These are phyloP conservation scores for Lasiurus borealis DNA, from an alignment of 2,113 vertebrate genomes.

Conservation along the genomic window DNA sequence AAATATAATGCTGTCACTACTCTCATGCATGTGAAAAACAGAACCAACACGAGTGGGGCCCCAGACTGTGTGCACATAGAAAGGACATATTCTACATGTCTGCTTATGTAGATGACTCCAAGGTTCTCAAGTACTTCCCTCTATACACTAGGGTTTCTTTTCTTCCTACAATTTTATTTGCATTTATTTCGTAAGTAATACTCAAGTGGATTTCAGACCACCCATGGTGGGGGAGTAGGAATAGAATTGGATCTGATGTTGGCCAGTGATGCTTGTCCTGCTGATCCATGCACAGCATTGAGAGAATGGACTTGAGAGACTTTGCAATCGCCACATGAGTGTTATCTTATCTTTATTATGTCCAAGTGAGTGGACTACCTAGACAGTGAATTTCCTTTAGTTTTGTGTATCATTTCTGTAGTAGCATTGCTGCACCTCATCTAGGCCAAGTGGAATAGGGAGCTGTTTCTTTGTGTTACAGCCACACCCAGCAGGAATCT, in stretches of 20 bases:
- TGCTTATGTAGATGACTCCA: not conserved
- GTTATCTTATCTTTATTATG: not conserved
- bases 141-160: not conserved
- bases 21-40: not conserved
- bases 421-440: not conserved
- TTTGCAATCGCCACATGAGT: not conserved
- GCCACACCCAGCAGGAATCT: not conserved
- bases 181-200: not conserved
- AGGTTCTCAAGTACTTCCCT: not conserved
- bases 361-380: not conserved
- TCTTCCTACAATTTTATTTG: not conserved
- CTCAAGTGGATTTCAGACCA: no score
- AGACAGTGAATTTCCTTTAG: not conserved
- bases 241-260: not conserved
- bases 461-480: not conserved
- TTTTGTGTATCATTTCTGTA: not conserved
- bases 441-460: not conserved
- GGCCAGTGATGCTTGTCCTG: not conserved
- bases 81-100: not conserved
- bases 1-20: not conserved
- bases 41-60: not conserved
- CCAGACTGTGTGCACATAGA: not conserved
- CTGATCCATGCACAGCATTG: not conserved
- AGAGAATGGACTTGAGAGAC: not conserved
- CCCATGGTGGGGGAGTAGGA: not conserved